Evolutionary conservation across 1,140 invertebrate species (phyloP).

Genomic region (Pogonomyrmex barbatus): DNA sequence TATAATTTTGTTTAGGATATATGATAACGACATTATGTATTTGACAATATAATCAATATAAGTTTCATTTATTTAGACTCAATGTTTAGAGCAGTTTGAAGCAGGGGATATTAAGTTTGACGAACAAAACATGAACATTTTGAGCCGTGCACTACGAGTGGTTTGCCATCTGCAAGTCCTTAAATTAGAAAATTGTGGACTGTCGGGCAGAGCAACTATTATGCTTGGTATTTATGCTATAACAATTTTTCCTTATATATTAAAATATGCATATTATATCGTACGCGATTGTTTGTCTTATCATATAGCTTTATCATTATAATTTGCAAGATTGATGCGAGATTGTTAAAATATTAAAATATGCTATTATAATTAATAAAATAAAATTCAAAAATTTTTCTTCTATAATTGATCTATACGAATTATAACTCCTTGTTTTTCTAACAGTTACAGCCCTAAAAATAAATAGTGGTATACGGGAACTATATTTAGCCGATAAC

Average conservation of each 20-base stretch:
- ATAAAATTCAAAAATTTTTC: slow-evolving; percentile 1
- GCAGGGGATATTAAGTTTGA: slow-evolving; percentile 89
- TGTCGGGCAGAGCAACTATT: slow-evolving; percentile 89
- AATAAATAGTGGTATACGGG: slow-evolving; percentile 91
- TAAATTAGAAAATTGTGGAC: slow-evolving; percentile 91
- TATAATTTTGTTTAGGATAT: not conserved
- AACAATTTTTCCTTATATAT: slow-evolving; percentile 6
- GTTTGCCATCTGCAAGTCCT: slow-evolving; percentile 90
- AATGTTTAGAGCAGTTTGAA: slow-evolving; percentile 90
- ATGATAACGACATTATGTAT: not conserved
- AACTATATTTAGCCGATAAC: slow-evolving; percentile 95
- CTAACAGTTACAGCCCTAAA: slow-evolving; percentile 91
- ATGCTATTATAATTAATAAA: not conserved
- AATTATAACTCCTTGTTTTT: slow-evolving; percentile 30
- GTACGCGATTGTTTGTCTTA: not conserved
- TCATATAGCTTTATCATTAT: slow-evolving; percentile 10
- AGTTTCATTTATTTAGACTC: slow-evolving; percentile 87
- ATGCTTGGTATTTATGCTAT: slow-evolving; percentile 88
- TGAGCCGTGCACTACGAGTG: slow-evolving; percentile 90
- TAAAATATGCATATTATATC: slow-evolving; percentile 3
- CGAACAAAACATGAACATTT: slow-evolving; percentile 89
- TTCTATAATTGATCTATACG: not conserved
- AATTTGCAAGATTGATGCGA: slow-evolving; percentile 14
- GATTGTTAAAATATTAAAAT: not conserved
- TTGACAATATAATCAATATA: slow-evolving; percentile 59